Conservation (phyloP, 2,797 vertebrate genomes). For the Bradypodion pumilum region DNA sequence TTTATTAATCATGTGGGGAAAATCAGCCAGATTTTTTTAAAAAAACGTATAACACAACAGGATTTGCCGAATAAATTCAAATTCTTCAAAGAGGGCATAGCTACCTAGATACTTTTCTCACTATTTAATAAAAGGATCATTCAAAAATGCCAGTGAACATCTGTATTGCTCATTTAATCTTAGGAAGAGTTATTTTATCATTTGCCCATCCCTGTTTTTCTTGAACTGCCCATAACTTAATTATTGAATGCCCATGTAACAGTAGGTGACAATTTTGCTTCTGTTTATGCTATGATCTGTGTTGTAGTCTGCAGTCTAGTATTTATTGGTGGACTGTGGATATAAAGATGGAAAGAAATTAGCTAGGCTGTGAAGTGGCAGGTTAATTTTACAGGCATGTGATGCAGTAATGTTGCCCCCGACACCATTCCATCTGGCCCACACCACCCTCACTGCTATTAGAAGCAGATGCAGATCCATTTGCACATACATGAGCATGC, state of each 20-base stretch:
- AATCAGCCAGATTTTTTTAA: slow-evolving; percentile 56
- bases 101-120: slow-evolving; percentile 48
- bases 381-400: neutral
- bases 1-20: slow-evolving; percentile 60
- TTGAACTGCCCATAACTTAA: neutral
- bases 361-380: neutral
- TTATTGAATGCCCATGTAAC: neutral
- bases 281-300: neutral
- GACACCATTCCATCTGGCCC: no score
- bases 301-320: neutral
- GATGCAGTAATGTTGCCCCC: neutral
- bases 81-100: slow-evolving; percentile 54
- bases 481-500: no score
- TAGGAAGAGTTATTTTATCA: slow-evolving; percentile 15
- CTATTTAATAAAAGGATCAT: slow-evolving; percentile 26
- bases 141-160: slow-evolving; percentile 25
- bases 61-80: slow-evolving; percentile 50
- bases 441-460: no score
- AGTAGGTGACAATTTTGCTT: neutral
- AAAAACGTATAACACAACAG: slow-evolving; percentile 40
- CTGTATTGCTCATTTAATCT: slow-evolving; percentile 6
- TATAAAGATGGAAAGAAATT: neutral
- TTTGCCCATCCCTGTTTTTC: neutral
- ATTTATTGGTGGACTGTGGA: neutral
- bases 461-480: no score